Percentiles rank a stretch among this genome's conserved stretches.
Conservation (phyloP, 2,797 vertebrate genomes). For the Oreochromis mossambicus region DNA sequence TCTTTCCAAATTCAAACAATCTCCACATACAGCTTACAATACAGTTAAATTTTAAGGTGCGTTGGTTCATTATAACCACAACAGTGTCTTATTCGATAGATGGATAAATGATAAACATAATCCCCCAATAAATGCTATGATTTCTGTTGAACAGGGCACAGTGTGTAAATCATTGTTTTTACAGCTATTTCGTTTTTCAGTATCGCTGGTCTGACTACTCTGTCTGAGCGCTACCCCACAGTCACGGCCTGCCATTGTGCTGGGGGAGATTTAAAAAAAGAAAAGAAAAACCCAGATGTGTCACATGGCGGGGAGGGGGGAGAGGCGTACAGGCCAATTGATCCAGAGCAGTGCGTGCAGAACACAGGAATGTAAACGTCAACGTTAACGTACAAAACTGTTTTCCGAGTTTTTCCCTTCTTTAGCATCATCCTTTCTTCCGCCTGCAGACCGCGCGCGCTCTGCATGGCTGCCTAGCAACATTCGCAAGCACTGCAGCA, state of each 20-base stretch:
- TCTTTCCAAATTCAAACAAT: background rate
- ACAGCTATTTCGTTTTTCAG: background rate
- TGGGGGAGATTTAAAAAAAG: background rate
- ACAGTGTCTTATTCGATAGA: background rate
- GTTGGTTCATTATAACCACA: background rate
- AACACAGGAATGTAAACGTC: background rate
- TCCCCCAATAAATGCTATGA: background rate
- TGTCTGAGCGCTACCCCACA: background rate
- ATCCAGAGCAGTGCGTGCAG: background rate
- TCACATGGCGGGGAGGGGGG: background rate
- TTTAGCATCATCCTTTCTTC: background rate
- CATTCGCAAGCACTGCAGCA: conserved; percentile 67
- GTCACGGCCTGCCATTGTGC: background rate
- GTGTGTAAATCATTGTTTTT: background rate
- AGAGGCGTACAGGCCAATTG: background rate
- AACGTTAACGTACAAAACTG: fast-evolving
- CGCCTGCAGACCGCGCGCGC: background rate
- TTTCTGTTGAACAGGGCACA: background rate
- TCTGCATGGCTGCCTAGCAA: conserved; percentile 77
- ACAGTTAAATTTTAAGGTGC: background rate
- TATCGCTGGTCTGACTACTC: background rate
- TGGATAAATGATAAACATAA: background rate
- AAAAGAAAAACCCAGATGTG: fast-evolving
- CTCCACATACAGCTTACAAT: background rate
- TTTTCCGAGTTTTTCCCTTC: background rate